Conservation (phyloP, 64 coral and sea anemone genomes). For the Montipora foliosa region DNA sequence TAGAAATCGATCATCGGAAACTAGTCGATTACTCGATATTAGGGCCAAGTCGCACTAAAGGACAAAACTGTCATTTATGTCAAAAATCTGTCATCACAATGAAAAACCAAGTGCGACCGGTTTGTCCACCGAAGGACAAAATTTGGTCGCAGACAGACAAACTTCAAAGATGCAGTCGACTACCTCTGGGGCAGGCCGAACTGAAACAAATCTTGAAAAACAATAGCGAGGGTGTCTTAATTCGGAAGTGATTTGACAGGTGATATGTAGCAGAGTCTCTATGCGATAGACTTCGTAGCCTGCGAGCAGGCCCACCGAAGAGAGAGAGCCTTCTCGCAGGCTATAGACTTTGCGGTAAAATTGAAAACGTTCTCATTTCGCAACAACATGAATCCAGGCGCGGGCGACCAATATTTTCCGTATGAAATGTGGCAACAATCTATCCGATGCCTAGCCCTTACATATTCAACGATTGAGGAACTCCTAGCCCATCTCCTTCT, state of each 20-base stretch:
- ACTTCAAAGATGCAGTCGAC: not conserved
- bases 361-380: too few species aligned
- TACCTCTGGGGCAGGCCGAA: slow-evolving; percentile 13
- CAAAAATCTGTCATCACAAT: slow-evolving; percentile 61
- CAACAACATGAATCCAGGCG: too few species aligned
- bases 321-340: too few species aligned
- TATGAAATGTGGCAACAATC: too few species aligned
- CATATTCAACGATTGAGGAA: too few species aligned
- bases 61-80: not conserved
- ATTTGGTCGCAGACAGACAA: not conserved
- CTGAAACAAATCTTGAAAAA: slow-evolving; percentile 6
- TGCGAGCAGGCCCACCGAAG: too few species aligned
- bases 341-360: too few species aligned
- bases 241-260: slow-evolving; percentile 30
- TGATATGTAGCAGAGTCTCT: slow-evolving; percentile 21
- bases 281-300: not conserved
- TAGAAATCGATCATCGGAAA: not conserved
- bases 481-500: too few species aligned
- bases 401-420: too few species aligned
- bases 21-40: not conserved
- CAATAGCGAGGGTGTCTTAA: slow-evolving; percentile 15
- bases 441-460: too few species aligned
- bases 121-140: slow-evolving; percentile 28
- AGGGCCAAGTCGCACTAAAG: too few species aligned
- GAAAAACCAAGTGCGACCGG: slow-evolving; percentile 47